These are phyloP conservation scores for Sminthurides aquaticus DNA, from an alignment of 2,888 invertebrate species.

Conservation along the genomic window DNA sequence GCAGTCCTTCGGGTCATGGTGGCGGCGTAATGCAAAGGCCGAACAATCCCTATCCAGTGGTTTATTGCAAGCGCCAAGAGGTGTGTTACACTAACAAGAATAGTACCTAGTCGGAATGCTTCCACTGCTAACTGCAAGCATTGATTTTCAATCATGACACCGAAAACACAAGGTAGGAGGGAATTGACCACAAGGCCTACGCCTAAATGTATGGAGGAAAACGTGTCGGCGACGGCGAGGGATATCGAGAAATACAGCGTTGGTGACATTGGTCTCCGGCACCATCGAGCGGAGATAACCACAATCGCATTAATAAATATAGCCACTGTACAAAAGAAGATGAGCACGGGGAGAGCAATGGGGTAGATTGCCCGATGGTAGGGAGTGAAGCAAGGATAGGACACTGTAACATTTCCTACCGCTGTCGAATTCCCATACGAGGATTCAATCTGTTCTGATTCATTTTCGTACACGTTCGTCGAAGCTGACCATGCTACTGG, in stretches of 20 bases:
- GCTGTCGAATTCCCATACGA: not conserved
- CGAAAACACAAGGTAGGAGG: slow-evolving; percentile 48
- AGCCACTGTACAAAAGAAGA: slow-evolving; percentile 52
- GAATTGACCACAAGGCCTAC: slow-evolving; percentile 53
- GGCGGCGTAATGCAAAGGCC: slow-evolving; percentile 58
- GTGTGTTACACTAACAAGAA: slow-evolving; percentile 58
- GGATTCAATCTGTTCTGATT: not conserved
- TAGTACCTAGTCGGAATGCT: slow-evolving; percentile 52
- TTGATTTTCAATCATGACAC: slow-evolving; percentile 48
- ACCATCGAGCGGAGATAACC: slow-evolving; percentile 53
- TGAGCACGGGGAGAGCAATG: slow-evolving; percentile 44
- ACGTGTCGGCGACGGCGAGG: slow-evolving; percentile 55
- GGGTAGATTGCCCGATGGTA: slow-evolving; percentile 15
- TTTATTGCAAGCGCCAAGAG: slow-evolving; percentile 58
- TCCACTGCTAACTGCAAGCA: slow-evolving; percentile 46
- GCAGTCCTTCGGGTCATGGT: slow-evolving; percentile 54
- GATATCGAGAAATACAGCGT: slow-evolving; percentile 56
- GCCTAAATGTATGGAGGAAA: slow-evolving; percentile 53
- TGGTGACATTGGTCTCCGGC: slow-evolving; percentile 53
- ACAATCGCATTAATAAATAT: slow-evolving; percentile 53
- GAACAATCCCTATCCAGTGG: slow-evolving; percentile 59
- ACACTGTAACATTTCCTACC: not conserved
- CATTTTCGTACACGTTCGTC: not conserved
- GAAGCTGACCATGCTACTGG: not conserved
- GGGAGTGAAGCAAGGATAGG: not conserved